Evolutionary conservation across 1,140 invertebrate genomes (phyloP).

Genomic region (Eulimnadia texana): DNA sequence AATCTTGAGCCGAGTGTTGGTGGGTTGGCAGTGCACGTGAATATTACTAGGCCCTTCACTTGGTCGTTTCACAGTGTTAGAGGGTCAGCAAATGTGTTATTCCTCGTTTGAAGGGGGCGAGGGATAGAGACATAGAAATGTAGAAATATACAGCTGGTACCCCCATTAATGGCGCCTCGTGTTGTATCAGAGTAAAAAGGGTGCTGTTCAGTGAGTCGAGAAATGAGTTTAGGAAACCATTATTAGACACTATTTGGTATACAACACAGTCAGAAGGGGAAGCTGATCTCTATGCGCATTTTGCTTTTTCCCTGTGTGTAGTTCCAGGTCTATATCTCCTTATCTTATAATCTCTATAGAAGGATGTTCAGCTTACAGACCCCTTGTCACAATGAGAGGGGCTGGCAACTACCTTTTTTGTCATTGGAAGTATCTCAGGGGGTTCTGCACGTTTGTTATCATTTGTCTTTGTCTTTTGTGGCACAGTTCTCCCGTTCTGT

Average conservation of each 20-base stretch:
- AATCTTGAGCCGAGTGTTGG: too few species aligned
- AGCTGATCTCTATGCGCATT: not conserved
- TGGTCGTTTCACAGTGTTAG: too few species aligned
- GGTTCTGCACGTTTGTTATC: too few species aligned
- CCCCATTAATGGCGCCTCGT: not conserved
- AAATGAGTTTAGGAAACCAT: conserved; percentile 7
- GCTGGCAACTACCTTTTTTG: too few species aligned
- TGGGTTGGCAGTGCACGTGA: too few species aligned
- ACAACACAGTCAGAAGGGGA: not conserved
- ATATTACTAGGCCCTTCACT: too few species aligned
- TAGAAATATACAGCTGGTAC: conserved; percentile 6
- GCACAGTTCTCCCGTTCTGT: too few species aligned
- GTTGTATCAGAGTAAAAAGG: not conserved
- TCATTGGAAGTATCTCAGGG: too few species aligned
- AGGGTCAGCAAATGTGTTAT: too few species aligned
- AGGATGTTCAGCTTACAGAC: not conserved
- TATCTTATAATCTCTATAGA: not conserved
- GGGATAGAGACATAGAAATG: not conserved
- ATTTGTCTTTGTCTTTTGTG: too few species aligned
- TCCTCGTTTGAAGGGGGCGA: not conserved
- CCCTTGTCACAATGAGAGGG: too few species aligned
- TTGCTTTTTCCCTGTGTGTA: not conserved
- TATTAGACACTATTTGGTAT: not conserved
- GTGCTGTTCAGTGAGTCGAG: conserved; percentile 9
- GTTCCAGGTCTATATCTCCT: not conserved